Conservation (phyloP, 2,797 vertebrate genomes). For the Pipistrellus nathusii region DNA sequence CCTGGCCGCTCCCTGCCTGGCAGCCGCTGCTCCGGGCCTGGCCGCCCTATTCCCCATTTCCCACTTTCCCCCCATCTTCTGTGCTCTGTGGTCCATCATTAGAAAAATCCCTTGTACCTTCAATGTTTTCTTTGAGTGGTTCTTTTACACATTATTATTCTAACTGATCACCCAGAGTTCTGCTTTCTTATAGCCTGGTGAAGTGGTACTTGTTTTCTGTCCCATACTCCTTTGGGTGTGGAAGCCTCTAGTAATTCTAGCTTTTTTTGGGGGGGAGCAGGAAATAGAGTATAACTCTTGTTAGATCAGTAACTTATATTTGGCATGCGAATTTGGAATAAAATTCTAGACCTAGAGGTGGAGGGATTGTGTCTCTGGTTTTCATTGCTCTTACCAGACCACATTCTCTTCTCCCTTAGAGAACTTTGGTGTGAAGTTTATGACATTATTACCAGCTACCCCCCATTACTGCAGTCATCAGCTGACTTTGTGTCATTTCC, state of each 20-base stretch:
- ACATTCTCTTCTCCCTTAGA: conserved; percentile 30
- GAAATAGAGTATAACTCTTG: not conserved
- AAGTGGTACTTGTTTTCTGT: not conserved
- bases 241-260: not conserved
- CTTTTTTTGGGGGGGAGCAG: not conserved
- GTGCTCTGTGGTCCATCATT: not conserved
- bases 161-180: not conserved
- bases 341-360: conserved; percentile 15
- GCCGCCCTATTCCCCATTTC: not conserved
- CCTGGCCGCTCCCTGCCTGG: no score
- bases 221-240: not conserved
- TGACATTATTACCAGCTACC: not conserved
- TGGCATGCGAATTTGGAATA: conserved; percentile 24
- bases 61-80: not conserved
- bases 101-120: not conserved
- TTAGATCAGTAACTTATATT: not conserved
- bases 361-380: not conserved
- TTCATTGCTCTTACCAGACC: not conserved
- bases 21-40: no score
- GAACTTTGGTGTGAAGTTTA: conserved; percentile 1
- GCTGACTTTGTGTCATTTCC: not conserved
- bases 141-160: not conserved
- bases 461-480: not conserved
- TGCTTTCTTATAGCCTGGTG: not conserved
- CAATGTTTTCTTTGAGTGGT: not conserved